These are phyloP conservation scores for Myathropa florea DNA, from an alignment of 2,888 invertebrate genomes.

Conservation along the genomic window DNA sequence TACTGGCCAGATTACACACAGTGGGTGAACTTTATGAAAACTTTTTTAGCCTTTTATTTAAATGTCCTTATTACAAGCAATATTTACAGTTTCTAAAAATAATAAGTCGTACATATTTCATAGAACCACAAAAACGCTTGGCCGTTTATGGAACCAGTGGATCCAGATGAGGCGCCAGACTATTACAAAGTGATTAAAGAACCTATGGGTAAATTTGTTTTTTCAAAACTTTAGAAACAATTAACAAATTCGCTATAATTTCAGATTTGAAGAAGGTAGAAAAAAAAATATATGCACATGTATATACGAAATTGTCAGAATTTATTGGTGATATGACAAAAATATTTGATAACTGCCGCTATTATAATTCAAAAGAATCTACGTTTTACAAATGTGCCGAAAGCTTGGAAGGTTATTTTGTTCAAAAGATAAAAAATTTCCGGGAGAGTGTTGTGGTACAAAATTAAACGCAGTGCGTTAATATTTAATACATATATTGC, in stretches of 20 bases:
- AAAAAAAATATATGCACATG: constrained; percentile 89
- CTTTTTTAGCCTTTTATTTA: too few species aligned
- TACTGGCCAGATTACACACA: too few species aligned
- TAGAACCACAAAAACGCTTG: constrained; percentile 97
- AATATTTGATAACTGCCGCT: constrained; percentile 99
- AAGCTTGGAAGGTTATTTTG: constrained; percentile 96
- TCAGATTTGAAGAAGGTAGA: constrained; percentile 97
- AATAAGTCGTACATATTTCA: constrained; percentile 46
- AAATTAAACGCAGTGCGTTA: constrained; percentile 26
- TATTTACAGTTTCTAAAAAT: not conserved
- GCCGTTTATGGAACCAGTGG: constrained; percentile 99
- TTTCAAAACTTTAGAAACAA: not conserved
- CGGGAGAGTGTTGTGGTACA: constrained; percentile 88
- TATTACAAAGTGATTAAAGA: constrained; percentile 98
- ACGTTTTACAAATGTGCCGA: constrained; percentile 98
- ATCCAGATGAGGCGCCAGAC: constrained; percentile 97
- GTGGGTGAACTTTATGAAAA: too few species aligned
- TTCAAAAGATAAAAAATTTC: constrained; percentile 94
- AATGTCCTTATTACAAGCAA: too few species aligned
- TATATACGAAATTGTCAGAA: constrained; percentile 93
- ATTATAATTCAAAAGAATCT: constrained; percentile 97
- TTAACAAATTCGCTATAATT: constrained; percentile 72
- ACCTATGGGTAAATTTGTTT: constrained; percentile 89
- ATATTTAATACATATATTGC: constrained; percentile 13
- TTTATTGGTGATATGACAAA: constrained; percentile 99